phyloP scores from a whole-genome alignment of 2,113 vertebrate genomes.

The Otis tarda region DNA sequence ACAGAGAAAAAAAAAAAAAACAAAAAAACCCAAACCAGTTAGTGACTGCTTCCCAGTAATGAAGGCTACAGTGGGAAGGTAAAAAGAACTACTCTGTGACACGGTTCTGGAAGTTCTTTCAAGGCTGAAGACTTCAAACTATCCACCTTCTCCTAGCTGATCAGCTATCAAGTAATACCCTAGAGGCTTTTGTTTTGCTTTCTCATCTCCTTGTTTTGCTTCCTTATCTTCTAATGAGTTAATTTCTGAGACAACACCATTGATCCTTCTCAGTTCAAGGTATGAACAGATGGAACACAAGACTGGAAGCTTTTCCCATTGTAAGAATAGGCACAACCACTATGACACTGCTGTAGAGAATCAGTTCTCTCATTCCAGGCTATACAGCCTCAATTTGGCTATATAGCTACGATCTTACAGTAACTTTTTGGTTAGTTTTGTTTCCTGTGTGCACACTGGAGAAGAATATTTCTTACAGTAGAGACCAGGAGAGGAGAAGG shows the following conservation, averaged over 20 bases:
- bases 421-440: neutral
- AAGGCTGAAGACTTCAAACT: neutral
- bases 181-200: neutral
- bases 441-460: neutral
- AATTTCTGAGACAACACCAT: neutral
- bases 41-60: neutral
- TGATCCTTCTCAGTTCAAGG: neutral
- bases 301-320: neutral
- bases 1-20: neutral
- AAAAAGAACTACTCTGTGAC: neutral
- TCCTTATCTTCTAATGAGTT: neutral
- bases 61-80: neutral
- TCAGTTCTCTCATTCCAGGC: neutral
- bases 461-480: neutral
- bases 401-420: neutral
- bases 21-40: neutral
- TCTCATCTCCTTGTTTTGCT: neutral
- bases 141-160: neutral
- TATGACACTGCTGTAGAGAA: neutral
- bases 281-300: neutral
- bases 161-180: neutral
- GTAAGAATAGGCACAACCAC: neutral
- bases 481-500: neutral
- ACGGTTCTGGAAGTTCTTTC: neutral
- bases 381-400: neutral